Conservation (phyloP, 1,140 invertebrate genomes). For the Drosophila littoralis region DNA sequence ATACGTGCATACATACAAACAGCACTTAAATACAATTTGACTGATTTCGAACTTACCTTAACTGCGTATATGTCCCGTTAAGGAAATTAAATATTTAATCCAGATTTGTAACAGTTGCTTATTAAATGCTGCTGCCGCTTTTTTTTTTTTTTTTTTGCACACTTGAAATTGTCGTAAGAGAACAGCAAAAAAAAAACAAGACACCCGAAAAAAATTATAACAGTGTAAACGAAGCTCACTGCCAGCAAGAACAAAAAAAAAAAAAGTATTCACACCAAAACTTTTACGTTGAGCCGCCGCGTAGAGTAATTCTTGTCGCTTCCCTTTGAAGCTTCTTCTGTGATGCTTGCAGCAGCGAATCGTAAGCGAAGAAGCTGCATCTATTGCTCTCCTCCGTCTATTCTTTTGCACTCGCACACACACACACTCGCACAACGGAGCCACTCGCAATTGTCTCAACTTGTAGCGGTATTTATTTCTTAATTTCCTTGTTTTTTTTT, state of each 20-base stretch:
- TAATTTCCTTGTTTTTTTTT: slow-evolving; percentile 7
- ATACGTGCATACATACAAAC: background rate
- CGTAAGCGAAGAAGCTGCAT: slow-evolving; percentile 6
- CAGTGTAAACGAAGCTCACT: background rate
- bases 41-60: slow-evolving; percentile 19
- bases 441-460: slow-evolving; percentile 8
- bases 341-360: slow-evolving; percentile 15
- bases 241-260: slow-evolving; percentile 9
- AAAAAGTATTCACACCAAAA: slow-evolving; percentile 12
- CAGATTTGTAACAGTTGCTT: slow-evolving; percentile 35
- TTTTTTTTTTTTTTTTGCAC: background rate
- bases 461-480: slow-evolving; percentile 16
- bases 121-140: background rate
- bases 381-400: slow-evolving; percentile 14
- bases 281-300: slow-evolving; percentile 8
- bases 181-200: background rate
- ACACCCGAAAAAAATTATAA: slow-evolving; percentile 7
- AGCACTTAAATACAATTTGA: background rate
- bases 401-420: slow-evolving; percentile 18
- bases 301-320: background rate
- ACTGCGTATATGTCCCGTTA: slow-evolving; percentile 4
- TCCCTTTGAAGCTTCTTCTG: slow-evolving; percentile 18
- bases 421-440: slow-evolving; percentile 2
- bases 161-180: slow-evolving; percentile 6
- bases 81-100: slow-evolving; percentile 54